These are phyloP conservation scores for Tokudaia muenninki DNA, from an alignment of 2,797 vertebrate species.

Conservation along the genomic window DNA sequence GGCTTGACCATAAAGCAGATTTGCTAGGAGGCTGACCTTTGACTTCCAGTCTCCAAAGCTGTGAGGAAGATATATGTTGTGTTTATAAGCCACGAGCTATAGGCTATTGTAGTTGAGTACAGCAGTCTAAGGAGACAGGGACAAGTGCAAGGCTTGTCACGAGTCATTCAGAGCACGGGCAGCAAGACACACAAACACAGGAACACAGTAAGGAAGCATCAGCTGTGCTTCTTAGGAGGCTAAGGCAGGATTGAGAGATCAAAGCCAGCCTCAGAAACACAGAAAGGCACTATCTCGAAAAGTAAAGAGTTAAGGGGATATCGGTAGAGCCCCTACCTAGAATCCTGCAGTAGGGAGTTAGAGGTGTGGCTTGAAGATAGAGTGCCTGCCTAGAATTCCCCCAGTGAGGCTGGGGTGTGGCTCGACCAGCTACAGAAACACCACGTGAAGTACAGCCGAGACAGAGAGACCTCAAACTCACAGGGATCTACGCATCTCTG, in stretches of 20 bases:
- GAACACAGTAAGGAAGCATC: too few relatives aligned
- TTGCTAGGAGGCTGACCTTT: neutral
- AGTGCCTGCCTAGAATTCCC: neutral
- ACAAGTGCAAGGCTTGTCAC: accelerated
- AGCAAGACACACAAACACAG: neutral
- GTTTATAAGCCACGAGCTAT: neutral
- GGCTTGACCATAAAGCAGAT: neutral
- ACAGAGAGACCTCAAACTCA: neutral
- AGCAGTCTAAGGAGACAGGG: neutral
- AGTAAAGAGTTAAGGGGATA: neutral
- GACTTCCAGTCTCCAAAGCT: neutral
- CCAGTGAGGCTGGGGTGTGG: neutral
- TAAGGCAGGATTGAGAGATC: neutral
- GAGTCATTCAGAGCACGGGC: neutral
- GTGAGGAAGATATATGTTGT: neutral
- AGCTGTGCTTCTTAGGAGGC: neutral
- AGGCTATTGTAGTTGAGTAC: neutral
- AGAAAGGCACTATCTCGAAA: neutral
- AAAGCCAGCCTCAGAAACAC: neutral
- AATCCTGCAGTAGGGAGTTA: neutral
- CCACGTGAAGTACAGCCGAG: accelerated
- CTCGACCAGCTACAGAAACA: neutral
- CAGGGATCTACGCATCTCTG: neutral
- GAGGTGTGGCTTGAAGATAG: neutral
- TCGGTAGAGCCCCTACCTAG: neutral